Evolutionary conservation across 2,797 vertebrate genomes (phyloP).

Genomic region (Leuciscus waleckii): DNA sequence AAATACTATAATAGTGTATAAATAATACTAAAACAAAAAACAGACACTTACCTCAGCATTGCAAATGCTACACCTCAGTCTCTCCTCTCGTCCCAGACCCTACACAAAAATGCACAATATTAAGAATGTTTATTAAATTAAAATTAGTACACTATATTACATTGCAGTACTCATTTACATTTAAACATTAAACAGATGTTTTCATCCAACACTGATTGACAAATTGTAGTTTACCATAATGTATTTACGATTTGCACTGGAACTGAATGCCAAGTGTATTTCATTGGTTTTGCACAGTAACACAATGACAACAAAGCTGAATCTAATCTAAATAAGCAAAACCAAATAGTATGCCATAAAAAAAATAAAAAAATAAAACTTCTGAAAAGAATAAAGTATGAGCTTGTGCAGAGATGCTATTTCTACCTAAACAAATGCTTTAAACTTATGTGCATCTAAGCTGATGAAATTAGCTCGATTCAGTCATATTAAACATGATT

Average conservation of each 20-base stretch:
- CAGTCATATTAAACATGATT: neutral
- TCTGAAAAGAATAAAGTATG: neutral
- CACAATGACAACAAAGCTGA: neutral
- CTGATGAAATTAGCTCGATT: neutral
- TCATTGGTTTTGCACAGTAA: neutral
- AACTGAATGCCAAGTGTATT: neutral
- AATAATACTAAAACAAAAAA: neutral
- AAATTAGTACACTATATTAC: neutral
- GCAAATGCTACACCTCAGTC: conserved; percentile 67
- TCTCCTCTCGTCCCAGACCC: conserved; percentile 69
- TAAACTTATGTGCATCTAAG: neutral
- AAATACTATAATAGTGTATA: neutral
- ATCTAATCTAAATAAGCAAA: neutral
- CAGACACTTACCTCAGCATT: conserved; percentile 73
- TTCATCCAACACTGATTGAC: neutral
- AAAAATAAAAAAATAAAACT: neutral
- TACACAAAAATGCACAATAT: conserved; percentile 54
- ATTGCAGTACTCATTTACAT: neutral
- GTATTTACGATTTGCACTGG: neutral
- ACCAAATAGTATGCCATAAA: neutral
- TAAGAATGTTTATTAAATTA: neutral
- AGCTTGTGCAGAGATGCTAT: neutral
- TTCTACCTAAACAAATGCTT: neutral
- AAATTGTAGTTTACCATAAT: neutral
- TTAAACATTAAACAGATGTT: neutral